phyloP scores from a whole-genome alignment of 2,797 vertebrate species.

The Halcyon badia region DNA sequence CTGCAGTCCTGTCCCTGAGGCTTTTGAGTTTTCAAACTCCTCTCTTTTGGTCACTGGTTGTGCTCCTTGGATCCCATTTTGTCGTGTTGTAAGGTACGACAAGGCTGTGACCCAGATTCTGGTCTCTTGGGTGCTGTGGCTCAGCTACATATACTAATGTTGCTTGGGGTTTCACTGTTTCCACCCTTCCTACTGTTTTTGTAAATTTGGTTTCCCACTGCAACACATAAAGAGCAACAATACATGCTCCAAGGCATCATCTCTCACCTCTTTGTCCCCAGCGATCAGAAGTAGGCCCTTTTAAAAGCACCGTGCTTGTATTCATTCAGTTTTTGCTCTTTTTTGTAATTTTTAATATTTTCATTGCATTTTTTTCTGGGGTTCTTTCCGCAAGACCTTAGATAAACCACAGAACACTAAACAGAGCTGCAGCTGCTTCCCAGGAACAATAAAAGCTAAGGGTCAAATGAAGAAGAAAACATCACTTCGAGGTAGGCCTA shows the following conservation, averaged over 20 bases:
- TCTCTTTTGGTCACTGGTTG: slow-evolving; percentile 51
- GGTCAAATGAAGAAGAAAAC: slow-evolving; percentile 57
- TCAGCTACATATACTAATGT: slow-evolving; percentile 65
- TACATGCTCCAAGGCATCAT: slow-evolving; percentile 36
- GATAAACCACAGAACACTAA: slow-evolving; percentile 2
- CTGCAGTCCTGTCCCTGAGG: neutral
- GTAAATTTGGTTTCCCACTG: slow-evolving; percentile 68
- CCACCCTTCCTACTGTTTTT: slow-evolving; percentile 64
- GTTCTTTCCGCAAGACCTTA: neutral
- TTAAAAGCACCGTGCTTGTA: neutral
- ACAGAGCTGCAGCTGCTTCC: neutral
- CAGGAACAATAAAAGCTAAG: neutral
- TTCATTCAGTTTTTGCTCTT: neutral
- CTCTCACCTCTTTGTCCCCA: slow-evolving; percentile 42
- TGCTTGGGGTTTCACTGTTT: slow-evolving; percentile 68
- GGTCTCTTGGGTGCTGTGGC: slow-evolving; percentile 66
- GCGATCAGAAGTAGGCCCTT: slow-evolving; percentile 3
- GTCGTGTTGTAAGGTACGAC: slow-evolving; percentile 62
- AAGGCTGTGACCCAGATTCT: slow-evolving; percentile 71
- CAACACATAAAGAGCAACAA: slow-evolving; percentile 70
- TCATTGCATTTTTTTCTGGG: neutral
- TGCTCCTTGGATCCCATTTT: slow-evolving; percentile 10
- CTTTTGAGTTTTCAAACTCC: neutral
- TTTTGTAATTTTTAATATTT: neutral
- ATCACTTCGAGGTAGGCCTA: slow-evolving; percentile 22